phyloP scores from a whole-genome alignment of 2,888 invertebrate species.

The Chaetogeoica ovagalla region DNA sequence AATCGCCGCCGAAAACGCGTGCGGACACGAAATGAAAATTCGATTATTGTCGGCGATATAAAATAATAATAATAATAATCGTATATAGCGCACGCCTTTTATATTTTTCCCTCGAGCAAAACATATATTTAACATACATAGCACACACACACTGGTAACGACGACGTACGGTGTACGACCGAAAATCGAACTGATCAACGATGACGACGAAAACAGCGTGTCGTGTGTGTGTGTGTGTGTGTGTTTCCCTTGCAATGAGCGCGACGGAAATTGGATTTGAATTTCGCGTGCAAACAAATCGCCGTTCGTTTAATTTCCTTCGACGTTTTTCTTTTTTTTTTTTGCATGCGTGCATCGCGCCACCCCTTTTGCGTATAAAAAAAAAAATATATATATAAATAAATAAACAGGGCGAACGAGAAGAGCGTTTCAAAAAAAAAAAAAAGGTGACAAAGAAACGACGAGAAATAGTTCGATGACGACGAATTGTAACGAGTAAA shows the following conservation, averaged over 20 bases:
- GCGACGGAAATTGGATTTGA: conserved; percentile 49
- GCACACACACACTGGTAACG: too few species aligned
- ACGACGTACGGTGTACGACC: background rate
- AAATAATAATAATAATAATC: background rate
- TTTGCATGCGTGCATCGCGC: background rate
- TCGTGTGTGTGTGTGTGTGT: background rate
- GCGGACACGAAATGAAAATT: conserved; percentile 12
- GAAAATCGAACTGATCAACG: conserved; percentile 49
- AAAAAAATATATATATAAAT: background rate
- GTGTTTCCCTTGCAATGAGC: background rate
- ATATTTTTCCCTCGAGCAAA: conserved; percentile 18
- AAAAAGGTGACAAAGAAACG: conserved; percentile 40
- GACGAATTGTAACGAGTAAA: too few species aligned
- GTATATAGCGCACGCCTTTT: conserved; percentile 1
- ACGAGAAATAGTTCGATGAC: conserved; percentile 4
- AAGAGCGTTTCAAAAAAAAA: conserved; percentile 32
- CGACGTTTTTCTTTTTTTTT: background rate
- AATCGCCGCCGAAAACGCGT: background rate
- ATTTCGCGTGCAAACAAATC: conserved; percentile 52
- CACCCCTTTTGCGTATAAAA: background rate
- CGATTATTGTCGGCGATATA: conserved; percentile 19
- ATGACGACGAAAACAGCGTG: conserved; percentile 26
- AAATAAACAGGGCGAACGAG: background rate
- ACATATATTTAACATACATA: background rate
- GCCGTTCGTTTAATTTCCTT: conserved; percentile 43